Conservation (phyloP, 2,113 vertebrate genomes). For the Myrmecobius fasciatus region DNA sequence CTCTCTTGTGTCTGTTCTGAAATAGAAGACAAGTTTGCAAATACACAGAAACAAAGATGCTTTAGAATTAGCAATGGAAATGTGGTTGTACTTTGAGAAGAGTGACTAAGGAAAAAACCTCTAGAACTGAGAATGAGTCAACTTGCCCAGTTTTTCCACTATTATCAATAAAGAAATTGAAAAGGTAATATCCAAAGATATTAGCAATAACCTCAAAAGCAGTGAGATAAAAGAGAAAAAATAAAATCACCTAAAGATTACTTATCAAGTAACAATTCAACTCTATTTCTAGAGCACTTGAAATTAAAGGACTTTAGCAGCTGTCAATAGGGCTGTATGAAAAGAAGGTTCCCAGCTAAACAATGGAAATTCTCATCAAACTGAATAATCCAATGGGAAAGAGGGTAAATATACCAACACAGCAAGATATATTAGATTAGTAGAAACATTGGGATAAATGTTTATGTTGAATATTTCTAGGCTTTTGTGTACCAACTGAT, state of each 20-base stretch:
- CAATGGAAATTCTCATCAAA: not conserved
- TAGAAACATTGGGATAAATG: not conserved
- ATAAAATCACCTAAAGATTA: not conserved
- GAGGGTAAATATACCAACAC: not conserved
- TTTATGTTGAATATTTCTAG: not conserved
- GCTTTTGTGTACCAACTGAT: not conserved
- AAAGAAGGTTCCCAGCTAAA: not conserved
- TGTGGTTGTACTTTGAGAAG: not conserved
- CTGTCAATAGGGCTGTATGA: not conserved
- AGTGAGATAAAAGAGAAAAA: not conserved
- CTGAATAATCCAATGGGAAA: not conserved
- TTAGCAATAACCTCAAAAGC: not conserved
- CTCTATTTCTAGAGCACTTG: not conserved
- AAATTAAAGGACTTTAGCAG: not conserved
- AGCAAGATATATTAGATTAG: not conserved
- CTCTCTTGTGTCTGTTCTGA: conserved; percentile 94
- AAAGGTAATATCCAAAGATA: too few relatives aligned
- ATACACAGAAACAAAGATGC: conserved; percentile 50
- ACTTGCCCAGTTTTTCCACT: not conserved
- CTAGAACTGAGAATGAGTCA: not conserved
- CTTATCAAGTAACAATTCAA: not conserved
- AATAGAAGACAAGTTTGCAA: conserved; percentile 72
- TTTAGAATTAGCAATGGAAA: not conserved
- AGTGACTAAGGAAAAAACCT: not conserved
- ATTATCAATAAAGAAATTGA: not conserved